Evolutionary conservation across 2,888 invertebrate species (phyloP).

Genomic region (Elgonia sp.): DNA sequence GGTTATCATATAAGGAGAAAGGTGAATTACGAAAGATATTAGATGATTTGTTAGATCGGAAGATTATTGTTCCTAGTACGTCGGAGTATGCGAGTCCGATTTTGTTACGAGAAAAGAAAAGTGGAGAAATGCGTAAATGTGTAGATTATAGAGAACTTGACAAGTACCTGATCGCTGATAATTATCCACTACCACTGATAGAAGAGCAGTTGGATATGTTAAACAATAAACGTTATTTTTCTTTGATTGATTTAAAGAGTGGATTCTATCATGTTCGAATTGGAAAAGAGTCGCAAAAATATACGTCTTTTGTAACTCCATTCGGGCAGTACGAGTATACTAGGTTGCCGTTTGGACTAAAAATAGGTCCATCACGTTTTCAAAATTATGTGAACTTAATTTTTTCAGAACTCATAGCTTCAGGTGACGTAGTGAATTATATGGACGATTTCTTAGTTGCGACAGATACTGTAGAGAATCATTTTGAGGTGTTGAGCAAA

Average conservation of each 20-base stretch:
- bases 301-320: constrained; percentile 19
- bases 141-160: constrained; percentile 24
- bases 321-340: constrained; percentile 15
- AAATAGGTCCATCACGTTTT: constrained; percentile 10
- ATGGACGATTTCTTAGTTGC: constrained; percentile 72
- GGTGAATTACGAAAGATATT: too few relatives aligned
- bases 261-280: constrained; percentile 18
- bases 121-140: constrained; percentile 21
- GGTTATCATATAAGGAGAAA: too few relatives aligned
- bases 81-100: constrained; percentile 33
- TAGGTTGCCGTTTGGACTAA: constrained; percentile 22
- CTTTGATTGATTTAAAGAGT: constrained; percentile 15
- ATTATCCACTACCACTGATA: constrained; percentile 22
- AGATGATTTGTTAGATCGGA: too few relatives aligned
- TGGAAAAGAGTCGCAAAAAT: neutral
- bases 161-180: constrained; percentile 27
- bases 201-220: constrained; percentile 2
- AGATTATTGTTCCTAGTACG: too few relatives aligned
- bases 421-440: constrained; percentile 43
- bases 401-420: constrained; percentile 5
- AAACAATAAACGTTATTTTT: constrained; percentile 2
- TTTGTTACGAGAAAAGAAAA: constrained; percentile 19
- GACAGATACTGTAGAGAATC: constrained; percentile 38
- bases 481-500: constrained; percentile 43
- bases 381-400: constrained; percentile 11